Percentiles rank a stretch among this genome's conserved stretches.
Conservation (phyloP, 2,888 invertebrate genomes). For the Mechanitis mazaeus region DNA sequence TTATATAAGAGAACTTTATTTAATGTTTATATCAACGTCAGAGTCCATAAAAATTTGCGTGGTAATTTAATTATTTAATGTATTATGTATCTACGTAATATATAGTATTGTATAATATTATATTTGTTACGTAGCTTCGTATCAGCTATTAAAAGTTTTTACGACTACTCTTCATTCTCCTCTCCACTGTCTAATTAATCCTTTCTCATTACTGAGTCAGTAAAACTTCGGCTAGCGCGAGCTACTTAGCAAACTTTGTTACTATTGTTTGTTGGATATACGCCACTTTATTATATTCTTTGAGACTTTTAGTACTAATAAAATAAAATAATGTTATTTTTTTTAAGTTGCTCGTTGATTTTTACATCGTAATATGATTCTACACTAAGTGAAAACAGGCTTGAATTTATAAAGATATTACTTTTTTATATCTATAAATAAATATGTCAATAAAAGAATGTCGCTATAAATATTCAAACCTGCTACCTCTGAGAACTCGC, state of each 20-base stretch:
- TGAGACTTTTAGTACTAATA: conserved; percentile 9
- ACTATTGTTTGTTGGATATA: conserved; percentile 20
- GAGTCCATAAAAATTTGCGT: no score
- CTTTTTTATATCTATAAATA: no score
- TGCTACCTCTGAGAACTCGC: no score
- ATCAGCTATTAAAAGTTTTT: conserved; percentile 16
- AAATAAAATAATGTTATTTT: conserved; percentile 4
- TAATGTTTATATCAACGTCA: no score
- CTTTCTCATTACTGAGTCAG: conserved; percentile 26
- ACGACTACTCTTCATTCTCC: conserved; percentile 18
- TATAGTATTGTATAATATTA: neutral
- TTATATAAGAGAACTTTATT: no score
- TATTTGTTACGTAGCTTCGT: neutral
- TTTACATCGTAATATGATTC: neutral
- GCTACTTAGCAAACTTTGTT: conserved; percentile 21
- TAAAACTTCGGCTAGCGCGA: conserved; percentile 19
- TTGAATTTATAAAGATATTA: no score
- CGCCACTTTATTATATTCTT: conserved; percentile 14
- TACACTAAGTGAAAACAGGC: no score
- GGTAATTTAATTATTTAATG: no score
- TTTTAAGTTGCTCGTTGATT: neutral
- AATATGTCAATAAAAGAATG: no score
- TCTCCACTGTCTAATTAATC: conserved; percentile 27
- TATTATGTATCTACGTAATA: no score
- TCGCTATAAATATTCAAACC: no score